These are phyloP conservation scores for Scomberomorus guttatus DNA, from an alignment of 2,797 vertebrate genomes.

Conservation along the genomic window DNA sequence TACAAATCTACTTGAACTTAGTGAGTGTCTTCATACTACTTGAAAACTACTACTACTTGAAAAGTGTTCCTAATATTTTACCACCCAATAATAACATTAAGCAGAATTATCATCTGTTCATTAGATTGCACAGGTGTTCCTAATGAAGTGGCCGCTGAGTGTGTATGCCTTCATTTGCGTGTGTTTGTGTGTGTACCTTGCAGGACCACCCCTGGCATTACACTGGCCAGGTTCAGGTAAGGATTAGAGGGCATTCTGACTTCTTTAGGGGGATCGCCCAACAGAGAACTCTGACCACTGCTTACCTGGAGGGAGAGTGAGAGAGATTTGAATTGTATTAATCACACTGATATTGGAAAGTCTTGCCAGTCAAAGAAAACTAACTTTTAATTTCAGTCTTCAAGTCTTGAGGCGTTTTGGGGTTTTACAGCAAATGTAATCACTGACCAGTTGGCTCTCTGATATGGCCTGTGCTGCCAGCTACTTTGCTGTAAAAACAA, in stretches of 20 bases:
- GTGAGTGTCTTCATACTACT: no score
- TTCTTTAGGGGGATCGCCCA: slow-evolving; percentile 97
- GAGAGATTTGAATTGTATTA: not conserved
- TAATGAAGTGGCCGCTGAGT: no score
- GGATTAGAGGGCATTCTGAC: slow-evolving; percentile 95
- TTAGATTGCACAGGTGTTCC: no score
- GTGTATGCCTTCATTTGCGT: not conserved
- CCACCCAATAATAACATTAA: no score
- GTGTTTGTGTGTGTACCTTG: slow-evolving; percentile 78
- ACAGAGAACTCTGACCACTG: slow-evolving; percentile 91
- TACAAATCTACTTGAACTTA: no score
- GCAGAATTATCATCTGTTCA: no score
- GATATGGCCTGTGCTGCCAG: not conserved
- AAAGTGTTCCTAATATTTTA: no score
- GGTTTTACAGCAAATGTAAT: not conserved
- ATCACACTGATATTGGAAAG: not conserved
- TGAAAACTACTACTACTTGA: no score
- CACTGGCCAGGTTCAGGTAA: slow-evolving; percentile 96
- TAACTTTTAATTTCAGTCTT: not conserved
- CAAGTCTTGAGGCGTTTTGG: not conserved
- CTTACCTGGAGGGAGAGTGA: slow-evolving; percentile 72
- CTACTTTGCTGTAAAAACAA: not conserved
- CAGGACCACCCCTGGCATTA: slow-evolving; percentile 92
- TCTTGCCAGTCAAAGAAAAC: not conserved
- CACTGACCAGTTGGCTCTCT: not conserved